Conservation (phyloP, 2,797 vertebrate species). For the Holocentrus rufus region DNA sequence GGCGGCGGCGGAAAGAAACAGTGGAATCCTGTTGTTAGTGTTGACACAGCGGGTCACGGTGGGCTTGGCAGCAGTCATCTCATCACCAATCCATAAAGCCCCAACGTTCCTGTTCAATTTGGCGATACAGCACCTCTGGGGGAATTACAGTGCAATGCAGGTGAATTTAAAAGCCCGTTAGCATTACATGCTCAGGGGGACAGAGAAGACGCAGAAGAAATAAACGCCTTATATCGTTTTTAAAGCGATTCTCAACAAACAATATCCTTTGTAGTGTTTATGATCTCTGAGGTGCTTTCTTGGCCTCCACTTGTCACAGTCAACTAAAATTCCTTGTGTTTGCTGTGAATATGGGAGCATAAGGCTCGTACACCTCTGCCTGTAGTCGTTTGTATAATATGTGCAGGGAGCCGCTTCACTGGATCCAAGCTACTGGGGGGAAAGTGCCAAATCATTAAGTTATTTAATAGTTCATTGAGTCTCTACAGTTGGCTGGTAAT, state of each 20-base stretch:
- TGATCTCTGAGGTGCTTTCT: slow-evolving; percentile 38
- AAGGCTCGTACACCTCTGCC: slow-evolving; percentile 46
- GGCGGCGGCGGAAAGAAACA: slow-evolving; percentile 20
- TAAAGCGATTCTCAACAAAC: slow-evolving; percentile 43
- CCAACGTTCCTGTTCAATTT: slow-evolving; percentile 34
- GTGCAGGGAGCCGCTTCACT: slow-evolving; percentile 49
- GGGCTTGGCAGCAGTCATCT: slow-evolving; percentile 23
- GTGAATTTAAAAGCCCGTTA: slow-evolving; percentile 41
- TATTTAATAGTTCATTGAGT: slow-evolving; percentile 81
- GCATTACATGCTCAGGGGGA: slow-evolving; percentile 29
- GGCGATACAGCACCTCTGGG: slow-evolving; percentile 31
- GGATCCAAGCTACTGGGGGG: slow-evolving; percentile 56
- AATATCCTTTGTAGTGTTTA: slow-evolving; percentile 32
- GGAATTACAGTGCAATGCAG: slow-evolving; percentile 10
- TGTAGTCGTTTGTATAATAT: slow-evolving; percentile 59
- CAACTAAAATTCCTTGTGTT: slow-evolving; percentile 16
- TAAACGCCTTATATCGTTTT: slow-evolving; percentile 37
- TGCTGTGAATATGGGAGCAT: slow-evolving; percentile 17
- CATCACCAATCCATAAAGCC: slow-evolving; percentile 46
- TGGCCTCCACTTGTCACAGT: slow-evolving; percentile 33
- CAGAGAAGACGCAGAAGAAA: slow-evolving; percentile 2
- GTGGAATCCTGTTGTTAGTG: slow-evolving; percentile 22
- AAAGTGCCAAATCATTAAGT: slow-evolving; percentile 77
- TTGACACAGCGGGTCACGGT: slow-evolving; percentile 42
- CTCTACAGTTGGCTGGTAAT: slow-evolving; percentile 76